Evolutionary conservation across 2,888 invertebrate genomes (phyloP).

Genomic region (Polyploca ridens): DNA sequence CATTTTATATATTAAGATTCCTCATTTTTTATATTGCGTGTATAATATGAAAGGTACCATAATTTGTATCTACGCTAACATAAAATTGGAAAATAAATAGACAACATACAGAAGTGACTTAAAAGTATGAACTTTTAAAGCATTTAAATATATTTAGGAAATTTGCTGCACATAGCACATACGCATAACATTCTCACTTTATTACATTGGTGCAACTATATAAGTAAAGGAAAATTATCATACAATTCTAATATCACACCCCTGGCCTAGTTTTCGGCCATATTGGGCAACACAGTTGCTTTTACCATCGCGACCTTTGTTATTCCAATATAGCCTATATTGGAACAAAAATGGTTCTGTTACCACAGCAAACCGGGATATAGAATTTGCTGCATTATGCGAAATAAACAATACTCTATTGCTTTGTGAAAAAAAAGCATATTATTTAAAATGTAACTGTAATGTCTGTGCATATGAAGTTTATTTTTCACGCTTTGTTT

Average conservation of each 20-base stretch:
- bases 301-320: constrained; percentile 24
- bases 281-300: constrained; percentile 22
- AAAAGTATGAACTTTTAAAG: too few species aligned
- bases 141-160: too few species aligned
- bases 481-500: not conserved
- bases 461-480: too few species aligned
- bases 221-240: constrained; percentile 20
- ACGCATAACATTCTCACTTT: not conserved
- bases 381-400: constrained; percentile 32
- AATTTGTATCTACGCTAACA: too few species aligned
- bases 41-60: too few species aligned
- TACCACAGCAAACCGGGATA: constrained; percentile 13
- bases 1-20: too few species aligned
- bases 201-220: constrained; percentile 8
- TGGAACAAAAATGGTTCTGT: not conserved
- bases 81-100: too few species aligned
- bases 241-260: constrained; percentile 37
- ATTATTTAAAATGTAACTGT: too few species aligned
- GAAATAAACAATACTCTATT: constrained; percentile 16
- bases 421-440: too few species aligned
- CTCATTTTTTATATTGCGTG: too few species aligned
- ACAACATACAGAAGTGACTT: too few species aligned
- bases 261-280: constrained; percentile 34
- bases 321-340: constrained; percentile 11
- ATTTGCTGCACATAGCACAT: too few species aligned